Base-by-base conservation (phyloP, 2,888 invertebrate species). In the Drosophila yooni region DNA sequence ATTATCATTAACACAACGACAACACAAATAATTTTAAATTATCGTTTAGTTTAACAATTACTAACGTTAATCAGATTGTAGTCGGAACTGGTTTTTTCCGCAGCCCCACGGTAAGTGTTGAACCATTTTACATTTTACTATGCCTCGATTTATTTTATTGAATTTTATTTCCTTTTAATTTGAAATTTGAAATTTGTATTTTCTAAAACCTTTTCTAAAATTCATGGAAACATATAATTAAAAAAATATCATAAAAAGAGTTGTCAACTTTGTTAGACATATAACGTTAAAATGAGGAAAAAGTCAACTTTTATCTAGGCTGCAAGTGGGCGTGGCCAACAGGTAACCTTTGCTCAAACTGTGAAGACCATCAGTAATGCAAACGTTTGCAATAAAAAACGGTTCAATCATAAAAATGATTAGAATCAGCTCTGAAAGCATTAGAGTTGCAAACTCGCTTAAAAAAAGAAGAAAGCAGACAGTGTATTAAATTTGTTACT, bases 401-500 rank as follows among this genome's bases (percentile, higher is more conserved):
- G 25, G 15, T 46, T 46, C 46, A 46, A 46, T 15, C 46, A 46
- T 25, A 46, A 46, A 46, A 46, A 46, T 25, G 46, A 25, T 46
- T 46, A 15, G 46, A 25, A 46, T 46, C 46, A 15, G 7, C 25
- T 46, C 3, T 0, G 8, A 46, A 4, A 15, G 46, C 25, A 25
- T 46, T 15, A 15, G 15, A 46, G 46, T n/a, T 15, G 27, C 36
- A 18, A 27, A n/a, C 54, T 36, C 27, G 11, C 46, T 8, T 46
- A 3, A 25, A 8, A 6, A 56, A 51, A 53, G 18, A 34, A 27
- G 2, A 8, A n/a, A 62, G 34, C 48, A 60, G 70, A 50, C 53
- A 36, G 21, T 38, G 38, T 54, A 61, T 59, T 15, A 59, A 77
- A 65, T 59, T 78, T 83, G 84, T 76, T 82, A 87, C 81, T 79